Evolutionary conservation across 2,797 vertebrate genomes (phyloP), one percentile per base, ranked within the genome.

Genomic region (Calcarius lapponicus): DNA sequence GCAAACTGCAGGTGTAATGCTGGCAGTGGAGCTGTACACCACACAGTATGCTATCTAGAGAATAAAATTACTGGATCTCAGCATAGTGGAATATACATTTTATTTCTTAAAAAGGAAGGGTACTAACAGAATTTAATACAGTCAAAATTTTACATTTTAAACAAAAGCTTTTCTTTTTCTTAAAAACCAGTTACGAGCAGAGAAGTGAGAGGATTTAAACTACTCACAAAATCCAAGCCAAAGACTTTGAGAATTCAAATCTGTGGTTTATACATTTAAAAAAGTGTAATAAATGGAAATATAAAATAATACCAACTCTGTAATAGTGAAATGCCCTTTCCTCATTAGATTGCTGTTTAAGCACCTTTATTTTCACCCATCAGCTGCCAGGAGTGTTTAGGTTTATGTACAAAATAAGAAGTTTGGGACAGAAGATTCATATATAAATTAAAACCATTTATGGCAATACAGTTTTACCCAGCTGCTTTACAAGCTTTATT

Each of bases 111-210:
- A 97, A 97, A 95, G 93, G 76, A 91, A 96, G 86, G 93, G 88
- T 96, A 95, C 96, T 95, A 97, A 97, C 94, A 97, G 94, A 95
- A 95, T 94, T 97, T 91, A 92, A 95, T 97, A 97, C 96, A 97
- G 92, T 97, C 92, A 97, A 97, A 97, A 97, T 61, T 87, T 91
- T 96, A 97, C 95, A 97, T 94, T 96, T 97, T 97, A 94, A 97
- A 97, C 96, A 97, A 95, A 96, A 93, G 83, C 94, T 91, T 95
- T 91, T 88, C 34, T 96, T 93, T 86, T 88, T 93, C 92, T 96
- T 95, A 96, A 96, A 97, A 97, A 97, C 92, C 91, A 92, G 93
- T 95, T 94, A 96, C 14, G 48, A 95, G 94, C 92, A 96, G 84
- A 96, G 93, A 96, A 86, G 94, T 96, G 96, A 96, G 92, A 95